These are phyloP conservation scores for Pteronotus mesoamericanus DNA, from an alignment of 2,797 vertebrate species.

Conservation along the genomic window DNA sequence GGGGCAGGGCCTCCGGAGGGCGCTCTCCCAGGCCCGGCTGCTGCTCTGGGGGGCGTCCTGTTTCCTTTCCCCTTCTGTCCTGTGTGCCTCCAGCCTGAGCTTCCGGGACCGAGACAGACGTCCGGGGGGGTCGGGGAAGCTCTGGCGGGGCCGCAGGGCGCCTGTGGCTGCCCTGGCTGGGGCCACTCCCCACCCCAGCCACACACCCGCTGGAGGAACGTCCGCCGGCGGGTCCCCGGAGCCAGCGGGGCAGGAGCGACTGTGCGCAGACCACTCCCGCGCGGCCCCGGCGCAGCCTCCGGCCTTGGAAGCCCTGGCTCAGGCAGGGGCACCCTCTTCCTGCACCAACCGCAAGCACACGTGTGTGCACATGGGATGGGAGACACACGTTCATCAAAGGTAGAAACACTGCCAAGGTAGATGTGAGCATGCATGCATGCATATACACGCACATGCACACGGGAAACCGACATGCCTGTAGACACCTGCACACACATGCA, in stretches of 20 bases:
- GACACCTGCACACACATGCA: too few relatives aligned
- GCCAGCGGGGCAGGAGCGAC: neutral
- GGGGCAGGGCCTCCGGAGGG: neutral
- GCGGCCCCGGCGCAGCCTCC: neutral
- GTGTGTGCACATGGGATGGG: neutral
- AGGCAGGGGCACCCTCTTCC: neutral
- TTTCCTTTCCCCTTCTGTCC: neutral
- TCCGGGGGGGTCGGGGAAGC: neutral
- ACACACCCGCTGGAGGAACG: neutral
- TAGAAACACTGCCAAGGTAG: neutral
- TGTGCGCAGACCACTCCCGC: neutral
- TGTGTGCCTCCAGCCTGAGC: neutral
- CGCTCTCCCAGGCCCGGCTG: fast-evolving
- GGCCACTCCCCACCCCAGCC: neutral
- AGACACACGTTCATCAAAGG: neutral
- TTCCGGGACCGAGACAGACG: neutral
- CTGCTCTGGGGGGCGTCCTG: neutral
- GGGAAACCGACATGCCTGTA: too few relatives aligned
- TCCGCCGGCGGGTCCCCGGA: neutral
- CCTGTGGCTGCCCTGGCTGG: neutral
- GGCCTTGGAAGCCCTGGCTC: fast-evolving
- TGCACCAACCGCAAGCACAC: neutral
- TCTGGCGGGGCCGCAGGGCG: neutral
- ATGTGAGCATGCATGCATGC: too few relatives aligned
- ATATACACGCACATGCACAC: neutral